phyloP scores from a whole-genome alignment of 2,888 invertebrate genomes.

The Scaptomyza polygonia region DNA sequence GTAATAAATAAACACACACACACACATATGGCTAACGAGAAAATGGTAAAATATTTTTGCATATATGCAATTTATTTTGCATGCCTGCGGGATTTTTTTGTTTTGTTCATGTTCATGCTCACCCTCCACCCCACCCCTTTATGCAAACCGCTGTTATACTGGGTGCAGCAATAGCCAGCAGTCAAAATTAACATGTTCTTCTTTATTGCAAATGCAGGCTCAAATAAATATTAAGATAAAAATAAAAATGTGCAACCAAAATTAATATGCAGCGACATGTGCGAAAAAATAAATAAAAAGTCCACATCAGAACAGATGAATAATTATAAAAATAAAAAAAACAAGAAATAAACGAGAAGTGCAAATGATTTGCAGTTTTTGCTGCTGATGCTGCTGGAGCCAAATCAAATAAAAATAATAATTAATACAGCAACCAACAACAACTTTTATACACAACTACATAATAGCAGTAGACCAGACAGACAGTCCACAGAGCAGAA shows the following conservation, averaged over 20 bases:
- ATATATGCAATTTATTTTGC: conserved; percentile 76
- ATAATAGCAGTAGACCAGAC: conserved; percentile 50
- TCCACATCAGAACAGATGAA: conserved; percentile 24
- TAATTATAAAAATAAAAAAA: conserved; percentile 22
- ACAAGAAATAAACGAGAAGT: conserved; percentile 30
- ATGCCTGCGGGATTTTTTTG: conserved; percentile 50
- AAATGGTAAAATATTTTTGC: conserved; percentile 65
- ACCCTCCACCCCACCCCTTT: not conserved
- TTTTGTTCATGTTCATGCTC: not conserved
- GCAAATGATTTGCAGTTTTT: conserved; percentile 68
- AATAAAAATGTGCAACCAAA: conserved; percentile 36
- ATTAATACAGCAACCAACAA: conserved; percentile 17
- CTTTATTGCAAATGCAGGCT: conserved; percentile 73
- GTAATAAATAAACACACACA: conserved; percentile 11
- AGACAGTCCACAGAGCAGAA: conserved; percentile 10
- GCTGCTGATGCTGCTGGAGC: conserved; percentile 54
- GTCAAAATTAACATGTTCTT: conserved; percentile 78
- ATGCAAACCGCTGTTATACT: not conserved
- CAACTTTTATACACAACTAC: conserved; percentile 39
- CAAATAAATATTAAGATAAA: conserved; percentile 30
- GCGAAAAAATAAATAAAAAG: conserved; percentile 39
- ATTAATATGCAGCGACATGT: conserved; percentile 78
- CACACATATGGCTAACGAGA: conserved; percentile 30
- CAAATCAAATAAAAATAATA: conserved; percentile 55
- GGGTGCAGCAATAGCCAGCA: conserved; percentile 71